Conservation (phyloP, 2,888 invertebrate genomes). For the Steromphala cineraria region DNA sequence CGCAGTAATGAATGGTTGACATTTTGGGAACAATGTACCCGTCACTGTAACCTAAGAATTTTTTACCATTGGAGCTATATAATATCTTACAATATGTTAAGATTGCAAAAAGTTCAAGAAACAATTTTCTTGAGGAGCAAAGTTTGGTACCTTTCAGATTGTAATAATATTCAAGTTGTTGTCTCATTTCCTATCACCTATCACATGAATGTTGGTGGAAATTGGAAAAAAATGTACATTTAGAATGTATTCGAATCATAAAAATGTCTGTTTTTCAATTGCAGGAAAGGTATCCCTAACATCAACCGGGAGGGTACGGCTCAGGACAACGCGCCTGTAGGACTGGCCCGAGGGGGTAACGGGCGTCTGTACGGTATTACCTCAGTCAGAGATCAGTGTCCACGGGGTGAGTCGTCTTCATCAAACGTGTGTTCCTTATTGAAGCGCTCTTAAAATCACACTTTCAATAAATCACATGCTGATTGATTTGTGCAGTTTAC, state of each 20-base stretch:
- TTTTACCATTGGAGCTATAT: too few species aligned
- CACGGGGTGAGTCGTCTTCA: slow-evolving; percentile 77
- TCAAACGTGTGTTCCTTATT: too few species aligned
- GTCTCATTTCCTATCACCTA: too few species aligned
- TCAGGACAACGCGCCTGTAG: slow-evolving; percentile 77
- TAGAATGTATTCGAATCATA: background rate
- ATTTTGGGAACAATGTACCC: too few species aligned
- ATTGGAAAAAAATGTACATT: too few species aligned
- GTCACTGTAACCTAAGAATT: too few species aligned
- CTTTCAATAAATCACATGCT: background rate
- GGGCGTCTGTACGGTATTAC: slow-evolving; percentile 93
- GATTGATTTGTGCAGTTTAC: too few species aligned
- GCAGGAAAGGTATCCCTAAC: slow-evolving; percentile 87
- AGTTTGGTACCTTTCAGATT: background rate
- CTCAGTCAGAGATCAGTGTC: slow-evolving; percentile 88
- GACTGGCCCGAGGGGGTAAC: slow-evolving; percentile 88
- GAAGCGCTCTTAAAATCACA: background rate
- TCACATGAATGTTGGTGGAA: too few species aligned
- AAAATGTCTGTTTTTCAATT: slow-evolving; percentile 33
- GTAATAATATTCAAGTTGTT: too few species aligned
- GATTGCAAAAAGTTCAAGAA: too few species aligned
- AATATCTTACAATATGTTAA: too few species aligned
- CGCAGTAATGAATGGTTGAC: too few species aligned
- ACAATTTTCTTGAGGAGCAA: background rate
- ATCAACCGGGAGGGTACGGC: slow-evolving; percentile 76